Evolutionary conservation across 2,797 vertebrate genomes (phyloP).

Genomic region (Caiman crocodilus): DNA sequence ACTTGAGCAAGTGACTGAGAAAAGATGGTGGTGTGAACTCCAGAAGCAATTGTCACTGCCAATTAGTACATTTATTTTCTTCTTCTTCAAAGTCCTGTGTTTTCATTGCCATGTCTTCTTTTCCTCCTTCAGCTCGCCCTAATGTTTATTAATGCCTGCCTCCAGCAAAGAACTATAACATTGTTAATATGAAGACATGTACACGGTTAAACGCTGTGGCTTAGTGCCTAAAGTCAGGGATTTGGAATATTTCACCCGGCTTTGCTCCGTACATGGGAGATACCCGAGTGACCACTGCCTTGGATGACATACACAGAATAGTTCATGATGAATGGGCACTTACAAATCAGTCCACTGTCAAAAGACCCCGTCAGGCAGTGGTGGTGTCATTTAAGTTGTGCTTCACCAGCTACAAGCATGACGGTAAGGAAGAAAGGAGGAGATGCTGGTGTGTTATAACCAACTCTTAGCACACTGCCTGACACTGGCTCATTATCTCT

Average conservation of each 20-base stretch:
- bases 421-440: not conserved
- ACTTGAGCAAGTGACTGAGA: not conserved
- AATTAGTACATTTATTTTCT: not conserved
- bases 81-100: conserved; percentile 11
- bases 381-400: not conserved
- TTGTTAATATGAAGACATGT: not conserved
- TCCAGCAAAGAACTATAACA: not conserved
- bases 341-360: not conserved
- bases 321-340: not conserved
- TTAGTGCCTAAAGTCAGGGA: not conserved
- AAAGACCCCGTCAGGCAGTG: not conserved
- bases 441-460: not conserved
- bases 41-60: not conserved
- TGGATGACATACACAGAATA: not conserved
- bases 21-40: not conserved
- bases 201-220: not conserved
- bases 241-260: not conserved
- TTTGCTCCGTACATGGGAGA: not conserved
- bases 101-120: not conserved
- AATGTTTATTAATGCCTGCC: not conserved
- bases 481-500: not conserved
- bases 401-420: not conserved
- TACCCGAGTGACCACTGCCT: not conserved
- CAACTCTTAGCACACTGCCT: not conserved
- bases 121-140: not conserved